These are phyloP conservation scores for Apantesis nais DNA, from an alignment of 2,888 invertebrate species.

Conservation along the genomic window DNA sequence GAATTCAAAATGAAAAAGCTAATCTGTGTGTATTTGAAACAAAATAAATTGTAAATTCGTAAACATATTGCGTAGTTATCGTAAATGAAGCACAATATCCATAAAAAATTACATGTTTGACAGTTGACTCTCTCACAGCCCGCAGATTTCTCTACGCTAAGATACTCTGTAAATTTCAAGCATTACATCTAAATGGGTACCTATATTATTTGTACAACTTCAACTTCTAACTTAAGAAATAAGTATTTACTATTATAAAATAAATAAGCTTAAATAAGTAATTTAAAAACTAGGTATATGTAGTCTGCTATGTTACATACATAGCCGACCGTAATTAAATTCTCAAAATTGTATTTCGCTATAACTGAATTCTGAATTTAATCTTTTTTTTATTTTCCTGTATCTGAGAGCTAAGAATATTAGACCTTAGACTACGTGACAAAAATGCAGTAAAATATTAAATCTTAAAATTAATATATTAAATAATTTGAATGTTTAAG, in stretches of 20 bases:
- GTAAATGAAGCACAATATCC: conserved; percentile 8
- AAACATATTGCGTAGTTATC: neutral
- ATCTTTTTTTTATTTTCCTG: neutral
- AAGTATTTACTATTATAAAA: conserved; percentile 32
- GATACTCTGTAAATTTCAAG: conserved; percentile 33
- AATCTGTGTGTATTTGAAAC: neutral
- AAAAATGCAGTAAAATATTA: conserved; percentile 3
- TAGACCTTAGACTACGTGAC: conserved; percentile 18
- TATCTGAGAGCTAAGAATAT: conserved; percentile 10
- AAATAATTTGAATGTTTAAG: conserved; percentile 29
- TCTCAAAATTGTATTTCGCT: neutral
- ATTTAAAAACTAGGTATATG: neutral
- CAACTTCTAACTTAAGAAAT: conserved; percentile 24
- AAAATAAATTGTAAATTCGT: neutral
- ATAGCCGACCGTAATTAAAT: conserved; percentile 33
- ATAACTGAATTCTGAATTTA: neutral
- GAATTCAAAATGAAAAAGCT: neutral
- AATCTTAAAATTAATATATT: conserved; percentile 5
- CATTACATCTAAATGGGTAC: conserved; percentile 21
- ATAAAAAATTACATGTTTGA: conserved; percentile 31
- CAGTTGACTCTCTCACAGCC: conserved; percentile 65
- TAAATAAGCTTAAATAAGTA: conserved; percentile 41
- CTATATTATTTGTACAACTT: conserved; percentile 33
- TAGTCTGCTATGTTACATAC: conserved; percentile 26
- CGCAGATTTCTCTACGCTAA: conserved; percentile 45